Base-by-base conservation (phyloP, 2,888 invertebrate species). In the Minunthozetes semirufus region DNA sequence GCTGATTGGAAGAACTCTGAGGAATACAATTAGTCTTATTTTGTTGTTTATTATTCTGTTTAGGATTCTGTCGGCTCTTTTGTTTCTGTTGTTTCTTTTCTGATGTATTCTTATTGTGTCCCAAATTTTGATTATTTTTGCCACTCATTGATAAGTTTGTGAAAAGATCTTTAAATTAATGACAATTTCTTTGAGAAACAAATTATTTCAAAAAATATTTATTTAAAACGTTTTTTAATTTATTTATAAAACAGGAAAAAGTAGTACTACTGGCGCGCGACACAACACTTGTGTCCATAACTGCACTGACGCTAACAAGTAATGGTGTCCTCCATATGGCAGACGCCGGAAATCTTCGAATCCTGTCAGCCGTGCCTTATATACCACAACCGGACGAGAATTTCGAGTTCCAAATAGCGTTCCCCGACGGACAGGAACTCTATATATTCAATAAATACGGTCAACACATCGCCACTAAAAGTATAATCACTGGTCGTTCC, bases 261-360 rank as follows among this genome's bases (percentile, higher is more conserved):
- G 46, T 48, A 2, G 72, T 72, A 59, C 13, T 53, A 29, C 29
- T 95, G 59, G 96, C 96, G 0, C 91, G 93, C 0, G 94, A 93
- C 79, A 93, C 95, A 0, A 92, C 94, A 83, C 94, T 97, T 82
- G 94, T 94, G 80, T 93, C 94, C 0, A 93, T 96, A 73, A 93
- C 93, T 0, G 92, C 96, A 0, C 88, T 98, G 1, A 89, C 93
- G 5, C 93, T 96, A 0, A 93, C 94, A 11, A 94, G 96, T 0
- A 94, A 95, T 81, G 94, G 96, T 0, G 89, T 93, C 29, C 90
- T 99, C 0, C 94, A 97, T 80, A 92, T 99, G 72, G 94, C 95
- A 0, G 98, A 99, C 83, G 94, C 95, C 84, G 95, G 84, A 22
- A 85, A 84, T 77, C 80, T 83, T 22, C 78, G 83, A n/a, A 82